Conservation (phyloP, 2,888 invertebrate genomes). For the Rugalucina vietnamica region DNA sequence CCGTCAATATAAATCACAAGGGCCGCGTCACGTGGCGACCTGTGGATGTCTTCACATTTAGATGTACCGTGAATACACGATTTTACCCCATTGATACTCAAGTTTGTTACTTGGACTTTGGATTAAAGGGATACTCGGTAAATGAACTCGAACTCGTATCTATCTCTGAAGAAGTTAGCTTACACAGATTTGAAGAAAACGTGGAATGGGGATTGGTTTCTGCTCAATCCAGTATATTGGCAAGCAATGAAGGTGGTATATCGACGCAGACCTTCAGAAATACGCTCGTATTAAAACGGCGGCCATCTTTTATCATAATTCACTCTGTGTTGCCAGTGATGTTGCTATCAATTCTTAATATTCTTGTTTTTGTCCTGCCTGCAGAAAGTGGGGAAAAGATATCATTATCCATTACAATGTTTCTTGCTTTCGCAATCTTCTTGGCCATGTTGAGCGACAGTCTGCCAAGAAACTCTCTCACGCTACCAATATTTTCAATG, state of each 20-base stretch:
- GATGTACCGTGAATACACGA: not conserved
- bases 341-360: not conserved
- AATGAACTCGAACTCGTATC: not conserved
- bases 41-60: not conserved
- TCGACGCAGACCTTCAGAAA: not conserved
- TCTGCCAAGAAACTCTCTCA: not conserved
- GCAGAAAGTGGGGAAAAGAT: not conserved
- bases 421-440: not conserved
- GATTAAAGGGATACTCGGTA: not conserved
- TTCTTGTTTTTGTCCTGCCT: not conserved
- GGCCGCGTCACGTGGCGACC: not conserved
- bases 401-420: not conserved
- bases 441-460: not conserved
- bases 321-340: not conserved
- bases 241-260: not conserved
- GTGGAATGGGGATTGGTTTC: not conserved
- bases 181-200: not conserved
- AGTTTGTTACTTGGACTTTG: not conserved
- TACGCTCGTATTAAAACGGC: not conserved
- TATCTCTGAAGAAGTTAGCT: not conserved
- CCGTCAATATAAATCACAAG: not conserved
- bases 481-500: not conserved
- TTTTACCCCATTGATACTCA: not conserved
- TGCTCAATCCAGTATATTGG: not conserved
- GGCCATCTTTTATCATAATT: not conserved